Evolutionary conservation across 2,113 vertebrate genomes (phyloP).

Genomic region (Oncorhynchus tshawytscha): DNA sequence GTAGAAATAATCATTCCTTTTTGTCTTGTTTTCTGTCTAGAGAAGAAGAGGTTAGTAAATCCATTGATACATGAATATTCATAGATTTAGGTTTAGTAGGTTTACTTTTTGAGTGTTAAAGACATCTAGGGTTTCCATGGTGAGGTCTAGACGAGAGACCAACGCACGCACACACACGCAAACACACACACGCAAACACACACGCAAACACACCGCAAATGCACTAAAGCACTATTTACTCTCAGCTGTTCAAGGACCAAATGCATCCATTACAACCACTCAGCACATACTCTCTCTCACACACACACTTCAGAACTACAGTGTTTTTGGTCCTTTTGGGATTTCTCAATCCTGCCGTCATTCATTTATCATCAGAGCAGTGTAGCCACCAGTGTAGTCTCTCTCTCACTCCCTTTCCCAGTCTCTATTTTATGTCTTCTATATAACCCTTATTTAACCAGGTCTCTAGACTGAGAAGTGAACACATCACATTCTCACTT

Average conservation of each 20-base stretch:
- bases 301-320: constrained; percentile 46
- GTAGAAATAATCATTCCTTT: constrained; percentile 54
- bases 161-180: not conserved
- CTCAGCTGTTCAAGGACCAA: constrained; percentile 56
- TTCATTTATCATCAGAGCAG: constrained; percentile 47
- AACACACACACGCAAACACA: not conserved
- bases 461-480: no score
- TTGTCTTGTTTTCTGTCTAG: constrained; percentile 38
- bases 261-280: constrained; percentile 36
- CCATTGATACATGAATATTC: constrained; percentile 53
- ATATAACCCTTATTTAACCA: no score
- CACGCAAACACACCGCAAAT: constrained; percentile 1
- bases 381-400: constrained; percentile 53
- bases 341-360: constrained; percentile 45
- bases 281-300: constrained; percentile 12
- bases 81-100: constrained; percentile 40
- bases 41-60: constrained; percentile 38
- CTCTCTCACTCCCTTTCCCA: no score
- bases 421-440: no score
- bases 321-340: constrained; percentile 73
- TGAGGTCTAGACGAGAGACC: constrained; percentile 7
- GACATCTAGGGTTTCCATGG: constrained; percentile 26
- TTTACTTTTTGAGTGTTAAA: constrained; percentile 32
- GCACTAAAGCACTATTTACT: constrained; percentile 42
- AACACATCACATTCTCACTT: no score